Conservation (phyloP, 2,888 invertebrate genomes). For the Drosophila picticornis region DNA sequence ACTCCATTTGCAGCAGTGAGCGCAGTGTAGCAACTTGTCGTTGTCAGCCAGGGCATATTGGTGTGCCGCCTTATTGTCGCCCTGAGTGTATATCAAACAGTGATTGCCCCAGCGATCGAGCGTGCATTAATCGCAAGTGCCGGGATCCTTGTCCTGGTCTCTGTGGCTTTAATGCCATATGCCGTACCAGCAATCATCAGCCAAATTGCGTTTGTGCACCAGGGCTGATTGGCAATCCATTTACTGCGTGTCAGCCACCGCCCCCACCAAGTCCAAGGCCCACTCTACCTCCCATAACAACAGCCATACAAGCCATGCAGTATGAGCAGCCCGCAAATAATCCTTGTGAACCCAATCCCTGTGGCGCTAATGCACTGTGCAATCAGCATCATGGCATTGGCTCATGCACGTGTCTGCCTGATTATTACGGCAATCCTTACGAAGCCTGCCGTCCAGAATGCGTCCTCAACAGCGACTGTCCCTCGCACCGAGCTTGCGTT, state of each 20-base stretch:
- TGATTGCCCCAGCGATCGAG: slow-evolving; percentile 89
- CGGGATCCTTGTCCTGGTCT: slow-evolving; percentile 91
- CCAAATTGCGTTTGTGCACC: slow-evolving; percentile 90
- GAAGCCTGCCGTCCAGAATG: slow-evolving; percentile 93
- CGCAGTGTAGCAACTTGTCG: slow-evolving; percentile 90
- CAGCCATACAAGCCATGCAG: slow-evolving; percentile 50
- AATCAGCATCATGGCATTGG: slow-evolving; percentile 88
- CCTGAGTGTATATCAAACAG: slow-evolving; percentile 91
- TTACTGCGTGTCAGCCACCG: slow-evolving; percentile 87
- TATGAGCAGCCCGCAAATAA: slow-evolving; percentile 75
- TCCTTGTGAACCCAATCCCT: slow-evolving; percentile 91
- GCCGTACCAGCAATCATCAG: slow-evolving; percentile 91
- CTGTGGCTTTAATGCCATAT: slow-evolving; percentile 90
- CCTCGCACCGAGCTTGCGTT: slow-evolving; percentile 90
- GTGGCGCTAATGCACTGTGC: slow-evolving; percentile 90
- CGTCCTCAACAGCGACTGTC: slow-evolving; percentile 91
- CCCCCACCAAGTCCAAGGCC: slow-evolving; percentile 28
- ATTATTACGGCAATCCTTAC: slow-evolving; percentile 88
- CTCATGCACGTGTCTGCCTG: slow-evolving; percentile 90
- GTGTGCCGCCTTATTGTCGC: slow-evolving; percentile 90
- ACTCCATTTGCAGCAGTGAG: slow-evolving; percentile 89
- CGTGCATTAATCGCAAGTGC: slow-evolving; percentile 92
- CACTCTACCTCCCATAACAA: slow-evolving; percentile 16
- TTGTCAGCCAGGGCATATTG: slow-evolving; percentile 89
- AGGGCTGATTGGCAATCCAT: slow-evolving; percentile 90